These are phyloP conservation scores for Harpegnathos saltator DNA, from an alignment of 1,140 invertebrate species.

Conservation along the genomic window DNA sequence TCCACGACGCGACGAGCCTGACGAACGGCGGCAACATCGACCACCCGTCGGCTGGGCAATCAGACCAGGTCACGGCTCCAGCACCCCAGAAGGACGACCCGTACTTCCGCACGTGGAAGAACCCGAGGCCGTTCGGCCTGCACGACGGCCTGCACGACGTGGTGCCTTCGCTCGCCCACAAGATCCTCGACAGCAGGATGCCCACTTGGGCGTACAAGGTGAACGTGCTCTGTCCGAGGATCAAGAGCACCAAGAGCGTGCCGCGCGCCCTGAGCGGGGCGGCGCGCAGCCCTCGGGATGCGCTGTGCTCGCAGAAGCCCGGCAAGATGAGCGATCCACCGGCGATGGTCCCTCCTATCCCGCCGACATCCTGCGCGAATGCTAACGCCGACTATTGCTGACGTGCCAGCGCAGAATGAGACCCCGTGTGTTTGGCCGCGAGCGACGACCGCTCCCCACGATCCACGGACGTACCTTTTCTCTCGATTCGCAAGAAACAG, in stretches of 20 bases:
- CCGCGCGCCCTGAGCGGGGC: conserved; percentile 81
- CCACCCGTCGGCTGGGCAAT: conserved; percentile 67
- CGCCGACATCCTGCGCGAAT: conserved; percentile 56
- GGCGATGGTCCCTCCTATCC: conserved; percentile 58
- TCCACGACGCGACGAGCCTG: conserved; percentile 67
- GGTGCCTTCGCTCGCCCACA: conserved; percentile 86
- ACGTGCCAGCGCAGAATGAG: conserved; percentile 76
- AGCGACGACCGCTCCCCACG: conserved; percentile 77
- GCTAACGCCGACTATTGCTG: conserved; percentile 79
- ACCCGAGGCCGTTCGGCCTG: conserved; percentile 76
- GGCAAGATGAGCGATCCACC: conserved; percentile 26
- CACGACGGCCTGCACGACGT: conserved; percentile 84
- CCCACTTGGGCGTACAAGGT: conserved; percentile 81
- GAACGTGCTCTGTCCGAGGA: conserved; percentile 86
- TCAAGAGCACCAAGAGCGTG: conserved; percentile 87
- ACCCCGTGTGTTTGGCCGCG: conserved; percentile 76
- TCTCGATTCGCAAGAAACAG: conserved; percentile 82
- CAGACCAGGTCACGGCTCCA: conserved; percentile 80
- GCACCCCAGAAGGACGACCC: conserved; percentile 81
- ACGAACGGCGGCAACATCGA: conserved; percentile 75
- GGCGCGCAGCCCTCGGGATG: too few species aligned
- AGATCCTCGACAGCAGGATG: conserved; percentile 76
- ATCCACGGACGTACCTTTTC: conserved; percentile 79
- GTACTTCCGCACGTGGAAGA: conserved; percentile 88
- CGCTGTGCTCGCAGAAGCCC: neutral